Percentiles rank a stretch among this genome's conserved stretches.
Evolutionary conservation across 2,888 invertebrate genomes (phyloP).

Genomic region (Tortricodes alternella): DNA sequence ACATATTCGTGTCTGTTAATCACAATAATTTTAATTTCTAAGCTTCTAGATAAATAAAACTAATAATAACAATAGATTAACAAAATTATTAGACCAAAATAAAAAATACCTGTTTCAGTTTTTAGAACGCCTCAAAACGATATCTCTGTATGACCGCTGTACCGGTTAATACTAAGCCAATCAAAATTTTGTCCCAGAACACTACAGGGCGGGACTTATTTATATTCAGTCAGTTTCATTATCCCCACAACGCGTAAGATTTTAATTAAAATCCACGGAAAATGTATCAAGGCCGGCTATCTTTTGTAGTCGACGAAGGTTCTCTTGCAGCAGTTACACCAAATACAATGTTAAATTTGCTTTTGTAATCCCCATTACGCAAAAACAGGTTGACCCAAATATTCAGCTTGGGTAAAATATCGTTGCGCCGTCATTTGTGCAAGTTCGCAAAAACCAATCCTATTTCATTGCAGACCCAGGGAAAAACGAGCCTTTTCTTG

Average conservation of each 20-base stretch:
- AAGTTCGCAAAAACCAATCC: constrained; percentile 78
- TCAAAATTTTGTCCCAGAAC: constrained; percentile 54
- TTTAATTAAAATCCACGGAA: constrained; percentile 78
- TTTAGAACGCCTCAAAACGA: neutral
- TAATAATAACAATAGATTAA: too few relatives aligned
- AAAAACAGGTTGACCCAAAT: constrained; percentile 82
- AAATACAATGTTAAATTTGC: constrained; percentile 78
- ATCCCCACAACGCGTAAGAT: constrained; percentile 67
- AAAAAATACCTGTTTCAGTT: neutral
- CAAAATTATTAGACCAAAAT: neutral
- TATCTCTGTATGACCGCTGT: neutral
- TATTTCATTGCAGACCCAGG: constrained; percentile 55
- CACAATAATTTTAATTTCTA: too few relatives aligned
- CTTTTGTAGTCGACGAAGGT: constrained; percentile 71
- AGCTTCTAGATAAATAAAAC: too few relatives aligned
- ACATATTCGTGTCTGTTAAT: too few relatives aligned
- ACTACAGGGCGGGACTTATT: constrained; percentile 47
- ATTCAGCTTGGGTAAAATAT: constrained; percentile 75
- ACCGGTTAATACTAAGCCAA: constrained; percentile 45
- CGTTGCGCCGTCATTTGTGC: constrained; percentile 75
- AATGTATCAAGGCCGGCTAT: constrained; percentile 69
- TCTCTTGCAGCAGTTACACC: constrained; percentile 70
- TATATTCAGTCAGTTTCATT: constrained; percentile 66
- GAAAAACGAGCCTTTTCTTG: constrained; percentile 62
- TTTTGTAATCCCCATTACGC: constrained; percentile 77